Evolutionary conservation across 2,113 vertebrate species (phyloP), one percentile per base, ranked within the genome.

Genomic region (Centropus bengalensis): DNA sequence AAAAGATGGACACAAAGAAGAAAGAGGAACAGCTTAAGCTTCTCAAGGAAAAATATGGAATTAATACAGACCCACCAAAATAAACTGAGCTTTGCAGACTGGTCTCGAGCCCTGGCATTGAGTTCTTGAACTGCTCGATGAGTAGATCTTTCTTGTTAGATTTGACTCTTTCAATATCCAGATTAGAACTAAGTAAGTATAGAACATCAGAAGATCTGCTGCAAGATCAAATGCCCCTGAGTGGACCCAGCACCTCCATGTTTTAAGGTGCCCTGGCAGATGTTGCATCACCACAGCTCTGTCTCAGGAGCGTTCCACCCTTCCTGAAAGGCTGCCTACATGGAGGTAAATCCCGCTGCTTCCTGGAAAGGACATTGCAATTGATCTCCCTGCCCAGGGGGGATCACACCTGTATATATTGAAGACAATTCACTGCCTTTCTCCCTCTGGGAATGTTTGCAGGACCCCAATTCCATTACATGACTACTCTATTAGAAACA

Each of bases 1-100:
- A 99, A 96, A 99, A 99, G 97, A 99, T 99, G 99, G 99, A 99
- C 98, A 99, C 99, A 92, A 99, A 99, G 98, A 99, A 99, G 97
- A 99, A 99, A 97, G 99, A 99, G 82, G 99, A 99, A 89, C 99
- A 99, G 97, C 96, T 99, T 94, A 99, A 99, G 88, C 98, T 99
- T 95, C 98, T 99, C 70, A 99, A 99, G 96, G 99, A 99, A 88
- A 99, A 99, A 98, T 99, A 99, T 0, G 99, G 99, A 86, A 99
- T 99, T 98, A 99, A 99, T 96, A 99, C 99, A 83, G 99, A 99
- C 59, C 99, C 99, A 52, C 99, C 99, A 44, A 99, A 99, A 97
- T 99, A 98, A 97, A 85, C 47, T 33, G 70, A 52, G 47, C 5
- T 30, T 22, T 87, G 69, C 45, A 18, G 38, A 51, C 51, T 80